These are phyloP conservation scores for Sebastes iracundus DNA, from an alignment of 2,797 vertebrate species.

Conservation along the genomic window DNA sequence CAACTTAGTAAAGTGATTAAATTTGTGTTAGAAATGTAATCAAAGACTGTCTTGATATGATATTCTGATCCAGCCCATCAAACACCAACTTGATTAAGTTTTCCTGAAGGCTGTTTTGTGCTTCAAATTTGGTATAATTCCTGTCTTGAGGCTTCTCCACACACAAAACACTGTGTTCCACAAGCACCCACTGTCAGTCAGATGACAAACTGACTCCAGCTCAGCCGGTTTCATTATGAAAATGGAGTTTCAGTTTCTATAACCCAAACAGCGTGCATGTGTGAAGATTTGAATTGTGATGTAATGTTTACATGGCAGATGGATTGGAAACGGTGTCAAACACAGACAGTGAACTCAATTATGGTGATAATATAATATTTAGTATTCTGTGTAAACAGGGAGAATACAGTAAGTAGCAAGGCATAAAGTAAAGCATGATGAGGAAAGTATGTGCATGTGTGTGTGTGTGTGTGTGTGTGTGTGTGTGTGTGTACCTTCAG, in stretches of 20 bases:
- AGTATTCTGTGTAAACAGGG: not conserved
- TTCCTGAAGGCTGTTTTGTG: not conserved
- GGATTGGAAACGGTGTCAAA: not conserved
- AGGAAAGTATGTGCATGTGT: not conserved
- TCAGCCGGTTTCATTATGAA: not conserved
- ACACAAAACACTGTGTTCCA: not conserved
- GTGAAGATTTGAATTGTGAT: not conserved
- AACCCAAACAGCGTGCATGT: not conserved
- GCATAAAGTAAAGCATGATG: not conserved
- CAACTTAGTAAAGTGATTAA: not conserved
- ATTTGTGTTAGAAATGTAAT: not conserved
- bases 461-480: not conserved
- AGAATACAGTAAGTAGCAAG: not conserved
- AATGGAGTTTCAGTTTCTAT: not conserved
- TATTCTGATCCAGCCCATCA: rapidly evolving
- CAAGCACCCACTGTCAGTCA: not conserved
- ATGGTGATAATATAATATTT: not conserved
- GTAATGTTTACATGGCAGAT: not conserved
- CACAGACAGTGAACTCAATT: not conserved
- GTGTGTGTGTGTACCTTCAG: constrained; percentile 86
- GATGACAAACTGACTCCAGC: not conserved
- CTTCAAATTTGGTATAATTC: not conserved
- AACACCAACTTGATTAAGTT: not conserved
- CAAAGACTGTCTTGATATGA: not conserved
- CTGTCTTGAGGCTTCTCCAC: not conserved